Conservation (phyloP, 1,140 invertebrate genomes). For the Sycophila sp. region DNA sequence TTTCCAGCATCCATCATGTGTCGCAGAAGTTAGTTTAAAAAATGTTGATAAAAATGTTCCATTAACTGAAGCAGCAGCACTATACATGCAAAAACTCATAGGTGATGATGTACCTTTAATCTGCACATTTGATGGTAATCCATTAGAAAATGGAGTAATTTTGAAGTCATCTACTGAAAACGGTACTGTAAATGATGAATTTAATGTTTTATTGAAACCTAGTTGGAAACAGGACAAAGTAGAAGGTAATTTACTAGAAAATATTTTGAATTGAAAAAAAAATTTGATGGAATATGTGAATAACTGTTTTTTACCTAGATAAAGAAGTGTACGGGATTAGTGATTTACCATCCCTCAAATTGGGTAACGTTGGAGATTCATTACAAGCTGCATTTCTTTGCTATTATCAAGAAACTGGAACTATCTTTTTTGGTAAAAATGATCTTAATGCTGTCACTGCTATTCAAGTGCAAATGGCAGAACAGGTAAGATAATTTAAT, state of each 20-base stretch:
- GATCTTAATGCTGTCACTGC: background rate
- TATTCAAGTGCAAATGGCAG: conserved; percentile 24
- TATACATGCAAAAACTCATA: conserved; percentile 47
- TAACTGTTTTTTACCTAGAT: conserved; percentile 42
- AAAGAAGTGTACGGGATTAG: conserved; percentile 39
- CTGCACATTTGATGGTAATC: conserved; percentile 44
- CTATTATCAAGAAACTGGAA: background rate
- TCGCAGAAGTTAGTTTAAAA: conserved; percentile 47
- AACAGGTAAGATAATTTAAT: background rate
- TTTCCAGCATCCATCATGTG: conserved; percentile 39
- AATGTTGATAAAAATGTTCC: conserved; percentile 46
- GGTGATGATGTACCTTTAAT: conserved; percentile 42
- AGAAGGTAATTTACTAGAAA: conserved; percentile 40
- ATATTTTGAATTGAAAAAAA: conserved; percentile 14
- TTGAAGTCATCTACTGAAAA: conserved; percentile 43
- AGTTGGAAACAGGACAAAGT: conserved; percentile 39
- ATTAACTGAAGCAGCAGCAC: conserved; percentile 48
- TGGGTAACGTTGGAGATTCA: conserved; percentile 53
- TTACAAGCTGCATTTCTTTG: conserved; percentile 37
- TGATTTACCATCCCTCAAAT: conserved; percentile 39
- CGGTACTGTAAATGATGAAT: conserved; percentile 49
- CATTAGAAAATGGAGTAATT: conserved; percentile 47
- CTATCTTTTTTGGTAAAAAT: conserved; percentile 27
- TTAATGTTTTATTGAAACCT: conserved; percentile 50
- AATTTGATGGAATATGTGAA: conserved; percentile 9